Evolutionary conservation across 2,888 invertebrate genomes (phyloP), one percentile per base, ranked within the genome.

Genomic region (Argyra leucocephala): DNA sequence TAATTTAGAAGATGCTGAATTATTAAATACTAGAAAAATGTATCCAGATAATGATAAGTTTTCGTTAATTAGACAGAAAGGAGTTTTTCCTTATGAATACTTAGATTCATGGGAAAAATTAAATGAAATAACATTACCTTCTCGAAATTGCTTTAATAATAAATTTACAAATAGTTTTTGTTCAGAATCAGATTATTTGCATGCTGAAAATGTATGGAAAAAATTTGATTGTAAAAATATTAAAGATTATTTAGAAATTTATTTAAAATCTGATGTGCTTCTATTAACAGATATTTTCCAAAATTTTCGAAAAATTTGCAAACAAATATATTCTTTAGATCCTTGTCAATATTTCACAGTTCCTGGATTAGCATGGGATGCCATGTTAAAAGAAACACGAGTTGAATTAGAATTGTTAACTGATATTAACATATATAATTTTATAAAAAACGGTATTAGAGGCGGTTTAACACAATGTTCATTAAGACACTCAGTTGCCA

Each of bases 181-280:
- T 15, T 24, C 58, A 15, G 4, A 12, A 7, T 4, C 4, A 12
- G 57, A 57, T 7, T 57, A 57, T 57, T 23, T 66, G 12, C 74
- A 74, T 70, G 76, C 77, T 5, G 26, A 67, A 31, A 68, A 67
- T 6, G 73, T 77, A 1, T 78, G 76, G 75, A 22, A 69, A 0
- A 66, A 58, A 23, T 76, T 78, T 63, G 59, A 72, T 2, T 71
- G 72, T 57, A 63, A 69, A 48, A 74, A 67, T 31, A 65, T 78
- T 21, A 71, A 71, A 1, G 74, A n/a, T n/a, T n/a, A n/a, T n/a
- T n/a, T n/a, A n/a, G n/a, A n/a, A n/a, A n/a, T 76, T 21, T 64
- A 61, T 48, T 62, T 76, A 31, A 75, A 74, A 69, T 73, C 74
- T 0, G 76, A 79, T 69, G 72, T 78, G 4, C 65, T 77, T 12